Evolutionary conservation across 2,113 vertebrate species (phyloP), one percentile per base, ranked within the genome.

Genomic region (Sander lucioperca): DNA sequence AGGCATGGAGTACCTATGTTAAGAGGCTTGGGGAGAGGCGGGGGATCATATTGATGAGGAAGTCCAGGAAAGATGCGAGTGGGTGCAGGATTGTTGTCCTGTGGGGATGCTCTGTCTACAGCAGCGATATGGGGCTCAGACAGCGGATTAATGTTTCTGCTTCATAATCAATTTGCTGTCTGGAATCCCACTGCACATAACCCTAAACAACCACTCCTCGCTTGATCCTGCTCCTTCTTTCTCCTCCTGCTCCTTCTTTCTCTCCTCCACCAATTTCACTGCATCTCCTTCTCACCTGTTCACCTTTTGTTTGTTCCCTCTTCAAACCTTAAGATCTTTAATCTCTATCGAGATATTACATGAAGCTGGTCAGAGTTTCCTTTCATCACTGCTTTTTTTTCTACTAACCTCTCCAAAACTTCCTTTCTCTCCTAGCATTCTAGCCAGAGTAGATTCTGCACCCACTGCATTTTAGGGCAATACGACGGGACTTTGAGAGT

Each of bases 131-230:
- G 77, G 51, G 64, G 86, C 85, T 93, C 90, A 92, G 90, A 91
- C 90, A 80, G 85, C 82, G 69, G 93, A 92, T 93, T 94, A 92
- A 81, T 88, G 87, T 92, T 93, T 91, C 87, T 89, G 90, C 88
- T 90, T 85, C 70, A 90, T 92, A 92, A 94, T 94, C 91, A 93
- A 89, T 94, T 94, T 88, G 64, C 86, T 76, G 92, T 89, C 85
- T 89, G 85, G 74, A 43, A 88, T 90, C 84, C 75, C 73, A 36
- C 57, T 87, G 79, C 89, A 87, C 67, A 78, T 75, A 88, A 87
- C 84, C 66, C 88, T 79, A 85, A 91, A 89, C 87, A 90, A 87
- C 74, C 82, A 83, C 79, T 85, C 61, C 61, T 45, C 5, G 27
- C 85, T 81, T 79, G 80, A 85, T 78, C 72, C 66, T 30, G 43